Conservation (phyloP, 2,888 invertebrate genomes). For the Clostera curtula region DNA sequence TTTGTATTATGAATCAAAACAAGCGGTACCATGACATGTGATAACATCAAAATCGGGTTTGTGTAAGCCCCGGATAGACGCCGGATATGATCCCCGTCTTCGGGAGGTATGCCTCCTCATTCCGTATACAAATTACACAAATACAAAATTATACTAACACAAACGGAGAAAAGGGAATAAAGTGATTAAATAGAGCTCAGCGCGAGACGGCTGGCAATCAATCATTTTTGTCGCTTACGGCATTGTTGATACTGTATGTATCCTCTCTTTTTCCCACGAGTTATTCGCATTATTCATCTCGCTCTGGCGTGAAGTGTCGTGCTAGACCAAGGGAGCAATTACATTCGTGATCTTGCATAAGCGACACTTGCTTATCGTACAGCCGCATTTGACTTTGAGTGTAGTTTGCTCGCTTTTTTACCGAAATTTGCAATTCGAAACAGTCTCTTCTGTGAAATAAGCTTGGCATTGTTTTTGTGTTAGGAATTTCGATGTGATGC, state of each 20-base stretch:
- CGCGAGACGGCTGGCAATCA: conserved; percentile 73
- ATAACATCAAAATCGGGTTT: conserved; percentile 55
- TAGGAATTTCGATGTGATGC: no score
- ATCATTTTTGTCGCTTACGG: conserved; percentile 74
- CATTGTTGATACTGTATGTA: conserved; percentile 51
- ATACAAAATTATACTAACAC: conserved; percentile 73
- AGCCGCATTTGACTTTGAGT: conserved; percentile 71
- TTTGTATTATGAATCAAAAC: conserved; percentile 39
- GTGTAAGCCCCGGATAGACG: conserved; percentile 44
- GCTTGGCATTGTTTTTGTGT: conserved; percentile 36
- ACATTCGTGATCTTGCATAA: conserved; percentile 77
- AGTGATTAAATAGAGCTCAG: conserved; percentile 77
- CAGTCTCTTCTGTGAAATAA: conserved; percentile 50
- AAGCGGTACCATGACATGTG: conserved; percentile 45
- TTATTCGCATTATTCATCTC: conserved; percentile 37
- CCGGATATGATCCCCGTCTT: conserved; percentile 58
- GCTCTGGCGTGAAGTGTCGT: conserved; percentile 70
- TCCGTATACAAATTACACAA: conserved; percentile 73
- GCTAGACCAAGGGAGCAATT: conserved; percentile 76
- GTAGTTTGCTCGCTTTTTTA: conserved; percentile 65
- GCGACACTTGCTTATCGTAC: conserved; percentile 72
- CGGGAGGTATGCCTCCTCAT: conserved; percentile 60
- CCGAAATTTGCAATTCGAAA: conserved; percentile 71
- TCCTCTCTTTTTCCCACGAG: conserved; percentile 41
- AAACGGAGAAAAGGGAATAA: conserved; percentile 76